These are phyloP conservation scores for Cyprinus carpio DNA, from an alignment of 2,113 vertebrate species.

Conservation along the genomic window DNA sequence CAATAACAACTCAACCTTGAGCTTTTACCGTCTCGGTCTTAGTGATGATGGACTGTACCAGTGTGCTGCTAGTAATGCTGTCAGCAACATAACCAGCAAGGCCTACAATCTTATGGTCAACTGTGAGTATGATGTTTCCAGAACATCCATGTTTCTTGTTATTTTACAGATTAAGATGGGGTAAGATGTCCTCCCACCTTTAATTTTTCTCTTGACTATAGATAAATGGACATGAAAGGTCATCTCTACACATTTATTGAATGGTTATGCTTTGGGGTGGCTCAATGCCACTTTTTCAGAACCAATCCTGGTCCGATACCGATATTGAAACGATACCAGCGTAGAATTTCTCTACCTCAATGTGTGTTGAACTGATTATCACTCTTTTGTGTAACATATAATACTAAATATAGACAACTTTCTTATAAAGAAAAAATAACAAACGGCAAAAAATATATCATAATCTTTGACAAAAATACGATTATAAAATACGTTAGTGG, in stretches of 20 bases:
- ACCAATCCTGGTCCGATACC: no score
- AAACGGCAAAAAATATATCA: no score
- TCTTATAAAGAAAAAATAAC: no score
- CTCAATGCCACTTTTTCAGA: no score
- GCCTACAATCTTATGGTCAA: conserved; percentile 61
- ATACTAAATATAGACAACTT: no score
- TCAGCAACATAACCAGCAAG: conserved; percentile 46
- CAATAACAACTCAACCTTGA: conserved; percentile 40
- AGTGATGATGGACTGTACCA: conserved; percentile 54
- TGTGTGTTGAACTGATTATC: no score
- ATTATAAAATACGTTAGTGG: no score
- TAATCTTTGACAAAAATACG: no score
- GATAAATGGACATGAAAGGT: neutral
- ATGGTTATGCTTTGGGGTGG: neutral
- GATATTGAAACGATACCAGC: no score
- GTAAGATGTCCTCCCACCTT: neutral
- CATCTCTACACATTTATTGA: neutral
- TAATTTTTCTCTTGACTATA: neutral
- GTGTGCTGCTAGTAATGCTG: conserved; percentile 52
- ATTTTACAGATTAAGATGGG: no score
- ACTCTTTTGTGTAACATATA: no score
- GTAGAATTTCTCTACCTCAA: no score
- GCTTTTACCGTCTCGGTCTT: conserved; percentile 1
- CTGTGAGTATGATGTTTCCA: conserved; percentile 67
- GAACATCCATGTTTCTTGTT: neutral